A percentile compares a stretch with the other conserved stretches of the same genome.
Evolutionary conservation across 2,888 invertebrate genomes (phyloP).

Genomic region (Ypsolopha scabrella): DNA sequence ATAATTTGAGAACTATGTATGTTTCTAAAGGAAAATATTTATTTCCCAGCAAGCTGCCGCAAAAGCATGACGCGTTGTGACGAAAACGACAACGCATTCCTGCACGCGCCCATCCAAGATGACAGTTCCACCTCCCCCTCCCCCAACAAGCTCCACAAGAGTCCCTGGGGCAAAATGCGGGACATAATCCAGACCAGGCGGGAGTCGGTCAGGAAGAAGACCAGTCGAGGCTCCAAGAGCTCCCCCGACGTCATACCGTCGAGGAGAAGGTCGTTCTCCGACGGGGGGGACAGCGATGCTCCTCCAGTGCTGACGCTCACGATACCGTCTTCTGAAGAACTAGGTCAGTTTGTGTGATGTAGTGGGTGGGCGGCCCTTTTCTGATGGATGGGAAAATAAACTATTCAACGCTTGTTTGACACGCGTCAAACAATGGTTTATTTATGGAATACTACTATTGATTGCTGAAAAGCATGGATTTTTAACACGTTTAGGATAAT

Average conservation of each 20-base stretch:
- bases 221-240: slow-evolving; percentile 46
- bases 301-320: slow-evolving; percentile 70
- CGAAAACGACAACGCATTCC: slow-evolving; percentile 48
- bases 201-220: slow-evolving; percentile 74
- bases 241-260: slow-evolving; percentile 49
- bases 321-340: slow-evolving; percentile 72
- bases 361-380: no score
- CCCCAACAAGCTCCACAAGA: slow-evolving; percentile 70
- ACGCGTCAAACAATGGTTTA: no score
- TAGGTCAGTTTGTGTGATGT: slow-evolving; percentile 48
- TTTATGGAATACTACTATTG: no score
- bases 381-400: background rate
- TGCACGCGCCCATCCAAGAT: slow-evolving; percentile 57
- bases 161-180: slow-evolving; percentile 84
- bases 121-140: slow-evolving; percentile 63
- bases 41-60: slow-evolving; percentile 32
- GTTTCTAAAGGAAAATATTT: no score
- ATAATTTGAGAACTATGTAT: no score
- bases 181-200: slow-evolving; percentile 80
- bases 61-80: slow-evolving; percentile 37
- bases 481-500: no score
- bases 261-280: slow-evolving; percentile 53
- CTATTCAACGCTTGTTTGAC: no score
- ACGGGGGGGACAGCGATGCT: slow-evolving; percentile 58
- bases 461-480: no score